Base-by-base conservation (phyloP, 1,140 invertebrate genomes). In the Drosophila arawakana region DNA sequence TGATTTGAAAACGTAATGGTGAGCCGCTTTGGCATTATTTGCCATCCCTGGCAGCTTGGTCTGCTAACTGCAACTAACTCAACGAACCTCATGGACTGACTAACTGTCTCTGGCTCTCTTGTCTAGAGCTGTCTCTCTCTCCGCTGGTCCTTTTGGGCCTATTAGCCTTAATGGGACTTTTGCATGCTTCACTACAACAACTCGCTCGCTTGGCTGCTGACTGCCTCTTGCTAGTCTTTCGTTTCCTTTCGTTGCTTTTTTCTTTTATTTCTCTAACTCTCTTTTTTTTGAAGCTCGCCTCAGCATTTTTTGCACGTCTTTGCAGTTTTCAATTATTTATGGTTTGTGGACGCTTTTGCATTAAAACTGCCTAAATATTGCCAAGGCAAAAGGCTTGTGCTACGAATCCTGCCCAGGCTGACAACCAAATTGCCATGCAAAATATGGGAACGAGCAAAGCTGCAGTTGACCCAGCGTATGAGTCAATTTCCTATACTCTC, bases 241-340 rank as follows among this genome's bases (percentile, higher is more conserved):
- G 67, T 63, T 70, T 71, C 50, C 44, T 59, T 69, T 70, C 41
- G 35, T 18, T 25, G 11, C 15, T 25, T 21, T 11, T 69, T 41
- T 47, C 5, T 25, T 52, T 11, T 35, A n/a, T 7, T 43, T 52
- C 30, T 30, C 25, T 30, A 5, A 6, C 15, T 21, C 25, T 10
- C 62, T 39, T 54, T 55, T 59, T 75, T 78, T 73, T 50, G 69
- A 80, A 61, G 68, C 73, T 50, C 47, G 65, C 73, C 67, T 61
- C 65, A 59, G 61, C 73, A 78, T 78, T 82, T 82, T 78, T 78
- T 83, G 79, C 80, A 81, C 79, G 79, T 81, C 72, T 83, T 73
- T 79, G 80, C 79, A 81, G 76, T 78, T 83, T 83, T 83, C 76
- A 81, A 81, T 83, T 81, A 83, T 83, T 83, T 83, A 83, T 83